phyloP scores from a whole-genome alignment of 2,888 invertebrate species.

The Desoria tigrina region DNA sequence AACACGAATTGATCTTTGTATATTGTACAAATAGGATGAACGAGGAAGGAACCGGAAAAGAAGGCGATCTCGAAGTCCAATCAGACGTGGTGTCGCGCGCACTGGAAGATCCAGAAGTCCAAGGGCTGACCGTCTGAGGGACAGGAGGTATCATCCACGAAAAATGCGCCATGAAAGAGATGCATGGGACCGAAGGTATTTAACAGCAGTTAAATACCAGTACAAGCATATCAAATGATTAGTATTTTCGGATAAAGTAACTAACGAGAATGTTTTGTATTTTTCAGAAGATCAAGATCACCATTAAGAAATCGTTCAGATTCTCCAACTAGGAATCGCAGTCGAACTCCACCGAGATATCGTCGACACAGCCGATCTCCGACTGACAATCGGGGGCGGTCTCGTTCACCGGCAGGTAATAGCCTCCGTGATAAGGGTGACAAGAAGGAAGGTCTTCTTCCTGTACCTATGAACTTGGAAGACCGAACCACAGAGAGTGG shows the following conservation, averaged over 20 bases:
- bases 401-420: constrained; percentile 27
- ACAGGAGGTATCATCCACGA: constrained; percentile 38
- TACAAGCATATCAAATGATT: too few species aligned
- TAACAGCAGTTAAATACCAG: constrained; percentile 43
- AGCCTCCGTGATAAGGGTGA: too few species aligned
- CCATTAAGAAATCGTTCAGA: constrained; percentile 46
- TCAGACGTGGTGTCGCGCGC: constrained; percentile 34
- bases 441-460: constrained; percentile 5
- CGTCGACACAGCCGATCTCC: constrained; percentile 47
- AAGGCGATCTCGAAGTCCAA: constrained; percentile 29
- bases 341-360: constrained; percentile 45
- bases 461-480: background rate
- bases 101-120: constrained; percentile 55
- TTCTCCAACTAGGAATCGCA: constrained; percentile 45
- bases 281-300: constrained; percentile 42
- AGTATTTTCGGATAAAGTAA: too few species aligned
- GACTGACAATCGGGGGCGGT: constrained; percentile 18
- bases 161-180: constrained; percentile 36
- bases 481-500: constrained; percentile 6
- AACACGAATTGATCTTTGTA: too few species aligned
- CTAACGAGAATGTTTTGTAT: too few species aligned
- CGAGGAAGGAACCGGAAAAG: constrained; percentile 39
- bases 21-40: constrained; percentile 41
- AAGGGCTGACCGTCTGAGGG: constrained; percentile 54
- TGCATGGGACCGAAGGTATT: constrained; percentile 47